phyloP scores from a whole-genome alignment of 2,888 invertebrate species.

The Kryphioiulus occultus region DNA sequence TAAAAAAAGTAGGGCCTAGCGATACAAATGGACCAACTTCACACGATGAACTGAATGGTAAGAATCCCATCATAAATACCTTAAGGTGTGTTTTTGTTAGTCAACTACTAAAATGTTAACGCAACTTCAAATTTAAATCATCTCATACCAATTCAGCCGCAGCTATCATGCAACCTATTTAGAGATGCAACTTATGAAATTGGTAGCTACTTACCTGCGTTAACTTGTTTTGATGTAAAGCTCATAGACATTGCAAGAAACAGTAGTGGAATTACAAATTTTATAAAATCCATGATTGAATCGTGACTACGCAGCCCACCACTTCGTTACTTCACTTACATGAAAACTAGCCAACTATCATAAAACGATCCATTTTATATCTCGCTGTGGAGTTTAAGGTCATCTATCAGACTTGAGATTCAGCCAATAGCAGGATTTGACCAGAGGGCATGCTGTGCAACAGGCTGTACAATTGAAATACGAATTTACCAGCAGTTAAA shows the following conservation, averaged over 20 bases:
- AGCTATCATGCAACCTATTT: not conserved
- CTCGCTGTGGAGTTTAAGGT: slow-evolving; percentile 12
- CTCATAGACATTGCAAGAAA: not conserved
- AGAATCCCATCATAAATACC: no score
- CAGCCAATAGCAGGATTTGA: not conserved
- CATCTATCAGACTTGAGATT: not conserved
- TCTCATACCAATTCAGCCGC: no score
- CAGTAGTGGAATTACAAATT: not conserved
- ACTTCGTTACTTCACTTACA: not conserved
- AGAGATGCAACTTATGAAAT: not conserved
- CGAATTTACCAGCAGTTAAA: not conserved
- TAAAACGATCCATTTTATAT: not conserved
- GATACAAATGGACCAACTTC: no score
- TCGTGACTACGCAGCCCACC: not conserved
- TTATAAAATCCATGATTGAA: not conserved
- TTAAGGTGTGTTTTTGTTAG: no score
- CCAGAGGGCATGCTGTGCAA: not conserved
- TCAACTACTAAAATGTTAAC: no score
- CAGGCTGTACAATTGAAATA: not conserved
- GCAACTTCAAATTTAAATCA: no score
- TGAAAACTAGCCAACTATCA: not conserved
- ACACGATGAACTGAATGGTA: no score
- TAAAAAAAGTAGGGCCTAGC: no score
- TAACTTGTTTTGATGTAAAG: not conserved
- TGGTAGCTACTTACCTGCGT: not conserved